phyloP scores from a whole-genome alignment of 2,797 vertebrate species.

The Lepidocolaptes lacrymiger region DNA sequence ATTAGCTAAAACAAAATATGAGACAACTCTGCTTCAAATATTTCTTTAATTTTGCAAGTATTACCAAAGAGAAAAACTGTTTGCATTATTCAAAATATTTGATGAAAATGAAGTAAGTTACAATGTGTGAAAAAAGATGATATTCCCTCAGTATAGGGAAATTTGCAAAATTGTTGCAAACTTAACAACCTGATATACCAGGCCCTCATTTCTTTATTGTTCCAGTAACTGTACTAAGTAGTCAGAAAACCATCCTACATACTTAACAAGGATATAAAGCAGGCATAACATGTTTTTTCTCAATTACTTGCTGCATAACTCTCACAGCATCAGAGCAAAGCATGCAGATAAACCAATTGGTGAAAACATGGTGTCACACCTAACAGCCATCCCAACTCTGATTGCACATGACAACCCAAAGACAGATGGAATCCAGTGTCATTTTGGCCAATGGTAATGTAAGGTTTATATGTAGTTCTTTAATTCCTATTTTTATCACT shows the following conservation, averaged over 20 bases:
- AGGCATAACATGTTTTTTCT: background rate
- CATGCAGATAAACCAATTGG: background rate
- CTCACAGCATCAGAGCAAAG: background rate
- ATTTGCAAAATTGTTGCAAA: background rate
- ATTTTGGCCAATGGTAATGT: background rate
- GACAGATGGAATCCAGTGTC: background rate
- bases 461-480: background rate
- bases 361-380: background rate
- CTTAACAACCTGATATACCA: background rate
- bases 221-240: background rate
- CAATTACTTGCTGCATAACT: background rate
- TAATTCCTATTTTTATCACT: background rate
- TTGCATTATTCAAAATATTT: background rate
- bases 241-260: background rate
- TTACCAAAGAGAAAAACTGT: background rate
- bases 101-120: background rate
- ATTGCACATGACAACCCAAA: fast-evolving
- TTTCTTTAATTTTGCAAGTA: background rate
- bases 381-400: background rate
- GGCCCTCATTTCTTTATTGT: background rate
- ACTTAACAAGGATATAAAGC: background rate
- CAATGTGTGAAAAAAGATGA: background rate
- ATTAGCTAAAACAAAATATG: background rate
- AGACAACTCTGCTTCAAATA: background rate
- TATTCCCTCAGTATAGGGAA: background rate